phyloP scores from a whole-genome alignment of 2,888 invertebrate genomes.

The Limulus polyphemus region DNA sequence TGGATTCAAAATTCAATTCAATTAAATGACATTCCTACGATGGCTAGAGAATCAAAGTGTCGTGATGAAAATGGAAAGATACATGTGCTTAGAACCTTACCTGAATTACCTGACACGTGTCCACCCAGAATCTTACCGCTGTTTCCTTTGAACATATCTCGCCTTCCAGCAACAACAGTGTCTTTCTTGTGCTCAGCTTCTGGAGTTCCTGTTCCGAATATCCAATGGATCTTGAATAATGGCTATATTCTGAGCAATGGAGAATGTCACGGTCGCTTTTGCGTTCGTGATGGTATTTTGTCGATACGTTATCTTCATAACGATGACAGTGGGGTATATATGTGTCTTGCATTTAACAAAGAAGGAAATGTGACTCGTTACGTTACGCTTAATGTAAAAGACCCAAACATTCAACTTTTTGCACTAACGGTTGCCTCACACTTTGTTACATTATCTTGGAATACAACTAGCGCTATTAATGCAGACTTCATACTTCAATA shows the following conservation, averaged over 20 bases:
- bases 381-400: conserved; percentile 23
- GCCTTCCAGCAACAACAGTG: conserved; percentile 24
- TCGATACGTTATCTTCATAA: conserved; percentile 26
- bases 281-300: conserved; percentile 23
- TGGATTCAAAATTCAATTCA: conserved; percentile 26
- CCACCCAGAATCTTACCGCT: conserved; percentile 28
- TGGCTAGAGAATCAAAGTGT: no score
- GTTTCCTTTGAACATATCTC: conserved; percentile 19
- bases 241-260: conserved; percentile 9
- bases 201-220: conserved; percentile 21
- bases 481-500: conserved; percentile 24
- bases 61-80: conserved; percentile 6
- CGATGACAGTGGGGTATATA: conserved; percentile 26
- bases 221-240: conserved; percentile 24
- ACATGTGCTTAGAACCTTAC: conserved; percentile 5
- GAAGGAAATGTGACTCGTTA: conserved; percentile 22
- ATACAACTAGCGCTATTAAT: conserved; percentile 29
- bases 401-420: conserved; percentile 26
- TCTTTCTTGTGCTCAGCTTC: conserved; percentile 28
- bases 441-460: conserved; percentile 35
- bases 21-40: neutral
- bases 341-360: conserved; percentile 23
- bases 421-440: conserved; percentile 32
- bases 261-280: conserved; percentile 19
- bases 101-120: conserved; percentile 16